A percentile compares a stretch with the other conserved stretches of the same genome.
These are phyloP conservation scores for Drosophila varians DNA, from an alignment of 1,140 invertebrate species.

Conservation along the genomic window DNA sequence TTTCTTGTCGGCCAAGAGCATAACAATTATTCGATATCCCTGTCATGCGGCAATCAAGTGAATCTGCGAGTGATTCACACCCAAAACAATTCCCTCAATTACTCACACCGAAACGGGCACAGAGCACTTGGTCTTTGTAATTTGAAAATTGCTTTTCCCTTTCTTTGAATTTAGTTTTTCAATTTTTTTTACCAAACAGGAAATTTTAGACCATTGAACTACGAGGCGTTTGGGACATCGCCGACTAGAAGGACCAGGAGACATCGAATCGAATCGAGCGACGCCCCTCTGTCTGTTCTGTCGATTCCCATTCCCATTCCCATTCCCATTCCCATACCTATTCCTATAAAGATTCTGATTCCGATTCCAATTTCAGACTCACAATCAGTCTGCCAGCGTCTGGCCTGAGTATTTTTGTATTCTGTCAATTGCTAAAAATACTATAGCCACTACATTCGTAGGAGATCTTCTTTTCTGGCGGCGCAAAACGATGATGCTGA, in stretches of 20 bases:
- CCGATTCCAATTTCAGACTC: constrained; percentile 26
- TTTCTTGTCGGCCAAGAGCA: constrained; percentile 8
- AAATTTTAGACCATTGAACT: constrained; percentile 80
- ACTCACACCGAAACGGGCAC: constrained; percentile 62
- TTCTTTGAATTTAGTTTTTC: constrained; percentile 1
- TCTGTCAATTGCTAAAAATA: constrained; percentile 55
- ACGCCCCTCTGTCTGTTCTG: constrained; percentile 67
- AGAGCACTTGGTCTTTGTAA: constrained; percentile 53
- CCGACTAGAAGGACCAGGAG: constrained; percentile 47
- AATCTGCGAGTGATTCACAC: constrained; percentile 41
- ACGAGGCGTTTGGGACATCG: constrained; percentile 46
- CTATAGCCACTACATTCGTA: constrained; percentile 39
- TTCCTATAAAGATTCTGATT: constrained; percentile 24
- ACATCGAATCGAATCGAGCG: constrained; percentile 32
- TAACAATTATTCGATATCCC: constrained; percentile 38
- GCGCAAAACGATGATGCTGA: constrained; percentile 37
- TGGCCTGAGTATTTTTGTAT: constrained; percentile 53
- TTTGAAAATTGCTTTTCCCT: constrained; percentile 19
- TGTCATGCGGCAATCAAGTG: constrained; percentile 4
- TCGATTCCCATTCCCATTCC: constrained; percentile 18
- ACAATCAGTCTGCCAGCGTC: constrained; percentile 39
- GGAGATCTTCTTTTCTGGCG: constrained; percentile 50
- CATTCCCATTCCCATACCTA: not conserved
- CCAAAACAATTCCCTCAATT: constrained; percentile 45
- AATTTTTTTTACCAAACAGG: constrained; percentile 12